Evolutionary conservation across 2,888 invertebrate genomes (phyloP), one percentile per base, ranked within the genome.

Genomic region (Homarus gammarus): DNA sequence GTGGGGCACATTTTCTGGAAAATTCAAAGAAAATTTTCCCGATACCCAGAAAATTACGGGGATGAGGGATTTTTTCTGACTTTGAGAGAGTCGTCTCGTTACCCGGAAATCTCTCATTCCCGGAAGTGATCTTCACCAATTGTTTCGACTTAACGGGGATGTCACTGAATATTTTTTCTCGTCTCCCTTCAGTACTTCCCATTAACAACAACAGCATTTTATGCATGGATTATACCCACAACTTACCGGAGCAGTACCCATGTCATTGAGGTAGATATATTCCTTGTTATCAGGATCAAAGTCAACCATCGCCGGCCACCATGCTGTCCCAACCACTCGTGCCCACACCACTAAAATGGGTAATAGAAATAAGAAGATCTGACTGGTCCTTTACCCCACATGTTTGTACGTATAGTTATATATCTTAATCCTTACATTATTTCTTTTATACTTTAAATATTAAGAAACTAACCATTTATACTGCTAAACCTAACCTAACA

Each of bases 241-340:
- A 81, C 87, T 81, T 75, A 87, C 87, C 38, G 73, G 73, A 61
- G 49, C 2, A 33, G 61, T 64, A 49, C 18, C 5, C n/a, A 40
- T 73, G 18, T 18, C 8, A 38, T 87, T 82, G n/a, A 81, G 51
- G 73, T 81, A 87, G 18, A 73, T 40, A 61, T 81, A 64, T 15
- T 38, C 33, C 27, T 36, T 61, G 36, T 81, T 73, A 33, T 87
- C 87, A n/a, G 87, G 87, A 79, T 87, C 87, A 73, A 87, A 61
- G 44, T 87, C 87, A n/a, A 87, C 87, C 61, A 87, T 87, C 22
- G 70, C 87, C 75, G 87, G 87, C 87, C 87, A 87, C 87, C 81
- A 81, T 40, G 61, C 44, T 38, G 18, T 75, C n/a, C 68, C 40
- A 44, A 33, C 44, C 8, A 87, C 40, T 8, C 44, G 44, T n/a